phyloP scores from a whole-genome alignment of 2,888 invertebrate species.

The Carabus problematicus region DNA sequence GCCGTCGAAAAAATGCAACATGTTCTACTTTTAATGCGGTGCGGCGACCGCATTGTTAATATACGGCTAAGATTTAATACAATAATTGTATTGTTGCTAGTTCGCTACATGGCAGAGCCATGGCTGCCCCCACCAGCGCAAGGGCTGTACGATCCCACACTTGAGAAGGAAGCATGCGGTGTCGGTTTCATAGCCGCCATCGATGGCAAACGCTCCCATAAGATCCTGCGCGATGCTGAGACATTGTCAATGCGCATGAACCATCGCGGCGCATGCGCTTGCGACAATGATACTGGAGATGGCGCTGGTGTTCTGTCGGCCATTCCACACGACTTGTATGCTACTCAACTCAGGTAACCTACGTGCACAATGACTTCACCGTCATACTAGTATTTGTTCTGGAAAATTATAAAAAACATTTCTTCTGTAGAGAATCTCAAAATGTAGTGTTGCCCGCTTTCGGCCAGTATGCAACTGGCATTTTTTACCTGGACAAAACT shows the following conservation, averaged over 20 bases:
- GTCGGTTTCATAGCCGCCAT: constrained; percentile 99
- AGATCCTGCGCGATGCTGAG: constrained; percentile 97
- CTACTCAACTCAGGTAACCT: constrained; percentile 84
- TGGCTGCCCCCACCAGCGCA: constrained; percentile 86
- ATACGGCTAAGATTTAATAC: no score
- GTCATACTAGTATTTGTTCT: not conserved
- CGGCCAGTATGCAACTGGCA: constrained; percentile 95
- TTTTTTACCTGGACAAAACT: constrained; percentile 89
- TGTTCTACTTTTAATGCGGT: no score
- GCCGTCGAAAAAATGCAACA: no score
- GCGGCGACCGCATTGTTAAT: no score
- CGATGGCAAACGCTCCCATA: constrained; percentile 92
- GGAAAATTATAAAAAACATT: constrained; percentile 1
- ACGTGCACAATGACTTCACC: constrained; percentile 49
- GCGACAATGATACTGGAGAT: constrained; percentile 99
- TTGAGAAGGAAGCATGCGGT: constrained; percentile 97
- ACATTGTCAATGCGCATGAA: constrained; percentile 96
- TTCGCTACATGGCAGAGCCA: constrained; percentile 57
- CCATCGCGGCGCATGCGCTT: constrained; percentile 98
- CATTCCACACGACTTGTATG: constrained; percentile 94
- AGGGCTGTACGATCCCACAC: constrained; percentile 95
- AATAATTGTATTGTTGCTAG: constrained; percentile 45
- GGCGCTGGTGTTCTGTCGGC: constrained; percentile 97
- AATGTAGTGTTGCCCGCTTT: constrained; percentile 84
- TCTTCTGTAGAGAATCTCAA: constrained; percentile 73